These are phyloP conservation scores for Rhopalosiphum padi DNA, from an alignment of 1,140 invertebrate genomes.

Conservation along the genomic window DNA sequence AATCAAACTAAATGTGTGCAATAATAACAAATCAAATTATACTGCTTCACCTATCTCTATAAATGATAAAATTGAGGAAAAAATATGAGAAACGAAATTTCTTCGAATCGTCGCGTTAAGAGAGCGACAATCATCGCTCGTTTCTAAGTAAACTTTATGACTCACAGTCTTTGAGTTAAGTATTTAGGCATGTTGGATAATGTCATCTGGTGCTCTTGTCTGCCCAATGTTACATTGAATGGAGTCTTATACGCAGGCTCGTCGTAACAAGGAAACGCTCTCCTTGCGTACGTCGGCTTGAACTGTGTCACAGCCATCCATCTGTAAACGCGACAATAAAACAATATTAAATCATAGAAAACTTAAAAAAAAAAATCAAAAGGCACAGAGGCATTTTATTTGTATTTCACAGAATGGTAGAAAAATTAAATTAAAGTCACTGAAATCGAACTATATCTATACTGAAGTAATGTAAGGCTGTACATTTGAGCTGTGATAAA, in stretches of 20 bases:
- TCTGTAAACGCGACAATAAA: slow-evolving; percentile 62
- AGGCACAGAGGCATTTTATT: not conserved
- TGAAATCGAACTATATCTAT: not conserved
- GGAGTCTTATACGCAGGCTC: slow-evolving; percentile 72
- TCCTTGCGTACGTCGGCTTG: slow-evolving; percentile 70
- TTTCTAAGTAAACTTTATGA: not conserved
- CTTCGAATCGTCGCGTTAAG: not conserved
- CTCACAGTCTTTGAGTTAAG: not conserved
- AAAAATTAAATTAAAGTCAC: not conserved
- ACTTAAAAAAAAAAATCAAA: not conserved
- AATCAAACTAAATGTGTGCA: not conserved
- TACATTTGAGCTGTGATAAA: no score
- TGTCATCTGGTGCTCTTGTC: slow-evolving; percentile 17
- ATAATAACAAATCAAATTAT: not conserved
- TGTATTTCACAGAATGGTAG: not conserved
- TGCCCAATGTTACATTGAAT: slow-evolving; percentile 63
- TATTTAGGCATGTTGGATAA: slow-evolving; percentile 54
- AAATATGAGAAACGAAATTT: not conserved
- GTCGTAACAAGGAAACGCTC: slow-evolving; percentile 75
- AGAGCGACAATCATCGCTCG: not conserved
- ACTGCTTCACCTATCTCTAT: no score
- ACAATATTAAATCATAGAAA: not conserved
- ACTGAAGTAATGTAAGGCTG: no score
- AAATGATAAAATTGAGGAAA: not conserved
- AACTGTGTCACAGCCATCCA: slow-evolving; percentile 69